Conservation (phyloP, 2,888 invertebrate genomes). For the Drosophila koepferae region DNA sequence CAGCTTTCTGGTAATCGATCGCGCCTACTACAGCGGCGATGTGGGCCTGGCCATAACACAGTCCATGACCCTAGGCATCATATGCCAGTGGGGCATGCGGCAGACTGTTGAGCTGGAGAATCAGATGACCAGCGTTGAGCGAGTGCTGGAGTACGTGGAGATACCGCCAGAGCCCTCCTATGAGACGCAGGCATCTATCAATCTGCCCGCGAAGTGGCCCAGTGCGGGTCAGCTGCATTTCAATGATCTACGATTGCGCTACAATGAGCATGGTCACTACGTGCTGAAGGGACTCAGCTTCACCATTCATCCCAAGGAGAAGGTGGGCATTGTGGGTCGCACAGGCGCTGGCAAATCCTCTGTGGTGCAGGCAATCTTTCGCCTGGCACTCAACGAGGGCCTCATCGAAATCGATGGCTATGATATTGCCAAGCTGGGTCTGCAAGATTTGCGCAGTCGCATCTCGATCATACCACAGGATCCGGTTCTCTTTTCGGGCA, state of each 20-base stretch:
- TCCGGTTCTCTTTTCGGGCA: slow-evolving; percentile 94
- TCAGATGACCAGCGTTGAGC: slow-evolving; percentile 93
- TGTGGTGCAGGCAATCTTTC: slow-evolving; percentile 92
- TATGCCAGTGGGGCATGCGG: slow-evolving; percentile 94
- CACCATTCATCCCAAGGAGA: slow-evolving; percentile 85
- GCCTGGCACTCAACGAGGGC: slow-evolving; percentile 92
- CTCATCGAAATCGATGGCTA: slow-evolving; percentile 91
- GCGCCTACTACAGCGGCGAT: slow-evolving; percentile 86
- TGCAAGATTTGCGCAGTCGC: slow-evolving; percentile 91
- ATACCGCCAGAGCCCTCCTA: slow-evolving; percentile 88
- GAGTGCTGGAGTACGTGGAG: slow-evolving; percentile 92
- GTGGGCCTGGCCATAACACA: slow-evolving; percentile 91
- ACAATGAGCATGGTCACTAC: slow-evolving; percentile 88
- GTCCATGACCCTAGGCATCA: slow-evolving; percentile 89
- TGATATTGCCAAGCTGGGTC: slow-evolving; percentile 89
- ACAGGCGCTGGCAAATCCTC: slow-evolving; percentile 96
- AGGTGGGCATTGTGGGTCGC: slow-evolving; percentile 94
- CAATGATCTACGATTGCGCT: slow-evolving; percentile 89
- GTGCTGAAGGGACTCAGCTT: slow-evolving; percentile 92
- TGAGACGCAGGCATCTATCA: slow-evolving; percentile 83
- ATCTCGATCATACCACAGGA: slow-evolving; percentile 98
- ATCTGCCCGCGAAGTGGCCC: slow-evolving; percentile 89
- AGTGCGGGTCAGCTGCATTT: slow-evolving; percentile 88
- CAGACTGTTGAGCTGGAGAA: slow-evolving; percentile 94
- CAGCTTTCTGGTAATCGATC: slow-evolving; percentile 90